A percentile compares a stretch with the other conserved stretches of the same genome.
These are phyloP conservation scores for Trogon surrucura DNA, from an alignment of 2,113 vertebrate species.

Conservation along the genomic window DNA sequence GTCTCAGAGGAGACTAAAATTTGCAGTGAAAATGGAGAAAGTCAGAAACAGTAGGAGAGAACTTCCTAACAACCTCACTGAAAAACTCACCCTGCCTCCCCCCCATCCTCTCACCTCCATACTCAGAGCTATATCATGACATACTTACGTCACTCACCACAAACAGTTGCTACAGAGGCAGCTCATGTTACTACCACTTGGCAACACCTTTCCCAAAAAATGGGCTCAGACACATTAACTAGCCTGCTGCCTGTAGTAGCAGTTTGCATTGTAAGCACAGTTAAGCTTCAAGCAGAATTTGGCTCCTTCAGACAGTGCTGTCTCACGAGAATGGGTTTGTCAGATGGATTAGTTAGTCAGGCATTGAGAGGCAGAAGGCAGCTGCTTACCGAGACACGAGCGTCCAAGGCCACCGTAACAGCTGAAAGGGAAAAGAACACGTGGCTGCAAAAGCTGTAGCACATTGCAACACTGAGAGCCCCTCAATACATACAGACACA, in stretches of 20 bases:
- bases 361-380: background rate
- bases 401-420: slow-evolving; percentile 89
- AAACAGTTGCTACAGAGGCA: background rate
- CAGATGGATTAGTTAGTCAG: background rate
- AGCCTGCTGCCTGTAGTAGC: background rate
- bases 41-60: background rate
- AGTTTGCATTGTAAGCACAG: background rate
- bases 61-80: background rate
- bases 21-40: background rate
- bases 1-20: background rate
- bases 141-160: background rate
- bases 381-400: slow-evolving; percentile 84
- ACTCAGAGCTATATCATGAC: background rate
- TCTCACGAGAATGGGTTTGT: background rate
- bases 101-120: background rate
- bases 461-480: background rate
- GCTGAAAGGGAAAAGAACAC: slow-evolving; percentile 73
- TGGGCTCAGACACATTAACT: rapidly evolving
- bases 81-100: background rate
- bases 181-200: background rate
- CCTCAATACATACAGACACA: rapidly evolving
- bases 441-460: background rate
- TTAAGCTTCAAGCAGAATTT: background rate
- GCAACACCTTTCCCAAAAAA: background rate
- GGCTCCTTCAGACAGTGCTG: background rate